Evolutionary conservation across 2,888 invertebrate species (phyloP), one percentile per base, ranked within the genome.

Genomic region (Drosophila setosimentum): DNA sequence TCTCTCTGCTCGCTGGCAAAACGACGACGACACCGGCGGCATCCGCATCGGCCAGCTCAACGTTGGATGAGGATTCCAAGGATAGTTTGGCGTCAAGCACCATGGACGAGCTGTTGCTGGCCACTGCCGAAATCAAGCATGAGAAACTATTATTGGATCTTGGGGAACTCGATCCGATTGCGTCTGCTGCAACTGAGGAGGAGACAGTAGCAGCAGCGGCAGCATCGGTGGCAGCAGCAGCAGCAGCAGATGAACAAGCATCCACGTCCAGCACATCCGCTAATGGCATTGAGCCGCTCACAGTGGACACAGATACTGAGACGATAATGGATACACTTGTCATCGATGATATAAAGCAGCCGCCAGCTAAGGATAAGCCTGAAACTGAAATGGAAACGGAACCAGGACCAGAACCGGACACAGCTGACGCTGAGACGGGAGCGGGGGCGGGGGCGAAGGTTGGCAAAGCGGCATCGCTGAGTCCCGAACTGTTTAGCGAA

Each of bases 401-500:
- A 24, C 13, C 7, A 27, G 62, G 57, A 3, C 29, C 21, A 63
- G 48, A n/a, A 24, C 13, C 7, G 30, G 62, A 60, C 27, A n/a
- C 55, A 10, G 42, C 60, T 45, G 68, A 80, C 11, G 77, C 89
- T 7, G 29, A 7, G 29, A n/a, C n/a, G n/a, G n/a, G n/a, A 8
- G 32, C 18, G 21, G 42, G 11, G 18, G 27, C 18, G 49, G 33
- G 33, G 13, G 27, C 4, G 7, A 13, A 78, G 11, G 76, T 88
- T 1, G 87, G 86, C 6, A 92, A 93, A 53, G 91, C 92, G 11
- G 85, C 91, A 2, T 93, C 93, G 0, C 66, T 93, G 1, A 93
- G 92, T 68, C 93, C 93, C 0, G 93, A 93, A 48, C 69, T 93
- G 73, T 84, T 92, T 0, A 92, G 93, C 68, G 93, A 93, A 66